Percentiles rank a stretch among this genome's conserved stretches.
Evolutionary conservation across 2,888 invertebrate genomes (phyloP).

Genomic region (Clostera curtula): DNA sequence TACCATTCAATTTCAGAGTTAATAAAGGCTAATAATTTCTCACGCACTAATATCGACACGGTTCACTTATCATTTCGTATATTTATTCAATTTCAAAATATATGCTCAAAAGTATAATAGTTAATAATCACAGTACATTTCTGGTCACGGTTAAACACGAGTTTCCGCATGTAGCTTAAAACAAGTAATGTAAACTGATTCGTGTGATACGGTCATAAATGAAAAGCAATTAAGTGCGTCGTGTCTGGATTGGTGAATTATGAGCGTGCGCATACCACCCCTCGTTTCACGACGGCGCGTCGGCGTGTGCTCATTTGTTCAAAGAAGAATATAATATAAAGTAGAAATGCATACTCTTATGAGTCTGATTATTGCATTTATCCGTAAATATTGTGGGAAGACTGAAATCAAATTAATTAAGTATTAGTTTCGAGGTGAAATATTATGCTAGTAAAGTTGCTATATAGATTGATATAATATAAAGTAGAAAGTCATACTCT

Average conservation of each 20-base stretch:
- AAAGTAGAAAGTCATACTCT: conserved; percentile 1
- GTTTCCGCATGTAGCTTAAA: too few relatives aligned
- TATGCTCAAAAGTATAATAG: conserved; percentile 5
- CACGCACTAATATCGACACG: conserved; percentile 40
- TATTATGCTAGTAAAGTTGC: too few relatives aligned
- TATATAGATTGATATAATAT: conserved; percentile 21
- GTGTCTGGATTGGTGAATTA: conserved; percentile 41
- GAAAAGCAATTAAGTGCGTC: conserved; percentile 26
- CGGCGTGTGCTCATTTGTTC: conserved; percentile 22
- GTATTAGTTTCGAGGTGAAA: too few relatives aligned
- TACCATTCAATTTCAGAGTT: too few relatives aligned
- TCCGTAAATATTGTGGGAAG: too few relatives aligned
- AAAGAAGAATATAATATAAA: conserved; percentile 21
- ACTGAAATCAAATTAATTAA: too few relatives aligned
- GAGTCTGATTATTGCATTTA: not conserved
- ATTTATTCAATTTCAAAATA: conserved; percentile 26
- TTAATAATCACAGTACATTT: too few relatives aligned
- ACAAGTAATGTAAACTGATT: conserved; percentile 17
- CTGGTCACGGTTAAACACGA: too few relatives aligned
- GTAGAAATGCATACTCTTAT: not conserved
- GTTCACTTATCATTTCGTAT: conserved; percentile 39
- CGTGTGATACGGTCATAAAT: conserved; percentile 16
- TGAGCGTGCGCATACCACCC: conserved; percentile 38
- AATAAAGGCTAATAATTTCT: too few relatives aligned
- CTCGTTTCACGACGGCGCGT: conserved; percentile 32